These are phyloP conservation scores for Heterocephalus glaber DNA, from an alignment of 2,113 vertebrate species.

Conservation along the genomic window DNA sequence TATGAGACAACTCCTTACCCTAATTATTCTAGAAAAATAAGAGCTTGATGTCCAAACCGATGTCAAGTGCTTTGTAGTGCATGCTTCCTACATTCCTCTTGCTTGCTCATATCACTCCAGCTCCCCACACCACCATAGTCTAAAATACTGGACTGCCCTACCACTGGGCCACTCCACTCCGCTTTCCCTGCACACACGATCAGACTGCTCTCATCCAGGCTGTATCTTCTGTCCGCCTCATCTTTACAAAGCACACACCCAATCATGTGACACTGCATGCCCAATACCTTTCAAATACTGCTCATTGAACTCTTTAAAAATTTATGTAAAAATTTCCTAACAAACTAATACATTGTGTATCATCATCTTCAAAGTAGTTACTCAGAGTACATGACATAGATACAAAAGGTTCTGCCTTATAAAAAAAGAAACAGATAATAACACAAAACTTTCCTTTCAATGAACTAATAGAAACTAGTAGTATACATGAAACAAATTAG, in stretches of 20 bases:
- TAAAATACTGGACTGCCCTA: not conserved
- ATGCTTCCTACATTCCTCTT: not conserved
- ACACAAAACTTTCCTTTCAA: not conserved
- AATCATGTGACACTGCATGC: not conserved
- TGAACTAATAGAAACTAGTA: not conserved
- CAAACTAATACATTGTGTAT: not conserved
- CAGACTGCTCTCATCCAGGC: not conserved
- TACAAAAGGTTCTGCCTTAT: not conserved
- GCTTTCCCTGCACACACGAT: not conserved
- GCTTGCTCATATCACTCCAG: not conserved
- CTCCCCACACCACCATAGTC: not conserved
- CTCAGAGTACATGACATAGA: not conserved
- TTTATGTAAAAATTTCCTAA: not conserved
- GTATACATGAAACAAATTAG: not conserved
- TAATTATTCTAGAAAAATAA: not conserved
- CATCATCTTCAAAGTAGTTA: not conserved
- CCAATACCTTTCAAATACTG: not conserved
- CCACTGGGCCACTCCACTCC: rapidly evolving
- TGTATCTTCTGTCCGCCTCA: not conserved
- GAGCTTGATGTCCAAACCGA: not conserved
- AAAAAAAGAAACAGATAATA: not conserved
- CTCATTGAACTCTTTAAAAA: not conserved
- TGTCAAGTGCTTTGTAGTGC: not conserved
- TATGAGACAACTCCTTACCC: not conserved
- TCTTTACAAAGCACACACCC: not conserved